Evolutionary conservation across 2,888 invertebrate genomes (phyloP).

Genomic region (Drosophila testacea): DNA sequence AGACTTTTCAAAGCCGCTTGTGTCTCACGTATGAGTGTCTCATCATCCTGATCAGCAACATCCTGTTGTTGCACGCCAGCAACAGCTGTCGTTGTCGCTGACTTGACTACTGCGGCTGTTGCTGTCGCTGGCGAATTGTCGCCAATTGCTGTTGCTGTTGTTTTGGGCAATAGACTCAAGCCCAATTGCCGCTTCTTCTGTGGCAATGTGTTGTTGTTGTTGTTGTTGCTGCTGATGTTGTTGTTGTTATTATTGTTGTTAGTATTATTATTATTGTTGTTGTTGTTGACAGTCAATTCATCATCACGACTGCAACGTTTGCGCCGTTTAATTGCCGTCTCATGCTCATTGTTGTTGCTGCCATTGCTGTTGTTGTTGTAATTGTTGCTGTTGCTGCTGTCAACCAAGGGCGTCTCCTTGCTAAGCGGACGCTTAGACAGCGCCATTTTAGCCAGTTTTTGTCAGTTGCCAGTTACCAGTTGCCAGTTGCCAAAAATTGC

Average conservation of each 20-base stretch:
- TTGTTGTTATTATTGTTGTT: conserved; percentile 59
- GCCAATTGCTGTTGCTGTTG: conserved; percentile 22
- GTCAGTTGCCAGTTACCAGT: conserved; percentile 33
- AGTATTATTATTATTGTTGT: conserved; percentile 65
- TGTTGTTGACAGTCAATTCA: conserved; percentile 73
- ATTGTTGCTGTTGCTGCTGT: conserved; percentile 78
- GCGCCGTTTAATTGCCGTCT: conserved; percentile 83
- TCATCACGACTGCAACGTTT: conserved; percentile 85
- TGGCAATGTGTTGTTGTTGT: conserved; percentile 70
- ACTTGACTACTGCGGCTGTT: not conserved
- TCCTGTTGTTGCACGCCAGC: conserved; percentile 29
- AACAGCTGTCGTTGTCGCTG: conserved; percentile 5
- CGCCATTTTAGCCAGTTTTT: conserved; percentile 76
- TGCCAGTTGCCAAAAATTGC: conserved; percentile 49
- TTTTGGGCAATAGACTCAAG: conserved; percentile 32
- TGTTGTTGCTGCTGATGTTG: conserved; percentile 51
- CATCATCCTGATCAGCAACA: conserved; percentile 89
- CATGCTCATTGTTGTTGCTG: conserved; percentile 79
- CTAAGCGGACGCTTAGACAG: conserved; percentile 84
- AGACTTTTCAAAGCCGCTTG: conserved; percentile 94
- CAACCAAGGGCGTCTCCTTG: conserved; percentile 83
- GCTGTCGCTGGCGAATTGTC: conserved; percentile 21
- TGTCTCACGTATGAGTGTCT: conserved; percentile 93
- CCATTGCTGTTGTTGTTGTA: conserved; percentile 68
- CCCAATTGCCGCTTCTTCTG: conserved; percentile 83